phyloP scores from a whole-genome alignment of 2,113 vertebrate species.

The Proteles cristata region DNA sequence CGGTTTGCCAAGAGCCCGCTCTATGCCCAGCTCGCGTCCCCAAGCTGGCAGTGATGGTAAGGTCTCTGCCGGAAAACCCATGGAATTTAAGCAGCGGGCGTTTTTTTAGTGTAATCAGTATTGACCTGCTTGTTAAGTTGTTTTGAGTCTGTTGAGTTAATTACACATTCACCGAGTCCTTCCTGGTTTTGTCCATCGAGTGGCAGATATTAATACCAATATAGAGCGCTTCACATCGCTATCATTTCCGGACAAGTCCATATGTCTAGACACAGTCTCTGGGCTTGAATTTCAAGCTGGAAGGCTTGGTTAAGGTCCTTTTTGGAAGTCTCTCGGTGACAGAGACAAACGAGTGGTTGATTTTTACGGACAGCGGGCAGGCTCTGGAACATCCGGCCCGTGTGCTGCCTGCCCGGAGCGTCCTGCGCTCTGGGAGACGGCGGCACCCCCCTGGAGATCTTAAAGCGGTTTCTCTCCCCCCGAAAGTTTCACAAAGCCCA shows the following conservation, averaged over 20 bases:
- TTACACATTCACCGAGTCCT: fast-evolving
- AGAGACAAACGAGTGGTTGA: not conserved
- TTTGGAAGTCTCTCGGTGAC: not conserved
- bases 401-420: not conserved
- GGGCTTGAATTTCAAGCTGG: not conserved
- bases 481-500: not conserved
- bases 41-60: not conserved
- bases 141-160: not conserved
- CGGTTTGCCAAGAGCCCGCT: fast-evolving
- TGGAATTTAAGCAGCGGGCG: fast-evolving
- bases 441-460: not conserved
- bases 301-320: not conserved
- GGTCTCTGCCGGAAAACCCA: fast-evolving
- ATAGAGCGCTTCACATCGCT: not conserved
- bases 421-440: not conserved
- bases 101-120: fast-evolving
- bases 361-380: fast-evolving
- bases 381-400: not conserved
- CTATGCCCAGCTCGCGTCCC: fast-evolving
- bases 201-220: not conserved
- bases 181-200: not conserved
- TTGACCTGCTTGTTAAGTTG: not conserved
- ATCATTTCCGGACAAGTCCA: not conserved
- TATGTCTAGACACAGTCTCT: not conserved
- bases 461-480: not conserved